phyloP scores from a whole-genome alignment of 2,113 vertebrate species.

The Sinocyclocheilus maitianheensis region DNA sequence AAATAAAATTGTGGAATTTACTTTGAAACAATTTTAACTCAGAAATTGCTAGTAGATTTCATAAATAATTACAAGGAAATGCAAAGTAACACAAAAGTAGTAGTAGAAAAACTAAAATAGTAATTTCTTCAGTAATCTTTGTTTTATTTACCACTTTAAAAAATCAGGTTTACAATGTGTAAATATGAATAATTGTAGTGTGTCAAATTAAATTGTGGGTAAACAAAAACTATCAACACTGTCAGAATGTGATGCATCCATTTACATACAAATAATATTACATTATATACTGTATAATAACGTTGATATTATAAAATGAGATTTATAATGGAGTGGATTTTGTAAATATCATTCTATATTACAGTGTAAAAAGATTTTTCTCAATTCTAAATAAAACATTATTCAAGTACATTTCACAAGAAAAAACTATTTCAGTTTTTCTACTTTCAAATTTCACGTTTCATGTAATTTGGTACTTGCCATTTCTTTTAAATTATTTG shows the following conservation, averaged over 20 bases:
- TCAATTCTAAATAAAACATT: too few species aligned
- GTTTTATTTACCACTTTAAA: neutral
- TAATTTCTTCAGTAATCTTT: neutral
- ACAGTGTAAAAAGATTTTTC: too few species aligned
- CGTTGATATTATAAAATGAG: neutral
- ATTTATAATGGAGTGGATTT: neutral
- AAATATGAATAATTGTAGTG: neutral
- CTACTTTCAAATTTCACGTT: too few species aligned
- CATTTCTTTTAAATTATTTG: too few species aligned
- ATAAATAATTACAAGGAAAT: neutral
- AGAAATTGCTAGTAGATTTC: neutral
- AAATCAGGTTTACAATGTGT: neutral
- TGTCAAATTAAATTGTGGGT: neutral
- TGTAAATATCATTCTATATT: neutral
- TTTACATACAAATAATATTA: neutral
- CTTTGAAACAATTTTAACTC: neutral
- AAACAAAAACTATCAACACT: neutral
- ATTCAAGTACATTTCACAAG: too few species aligned
- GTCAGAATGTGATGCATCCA: neutral
- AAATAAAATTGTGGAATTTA: neutral
- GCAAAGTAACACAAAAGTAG: neutral
- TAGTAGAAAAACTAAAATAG: neutral
- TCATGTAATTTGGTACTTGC: too few species aligned
- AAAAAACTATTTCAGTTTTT: neutral
- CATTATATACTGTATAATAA: neutral